Evolutionary conservation across 2,113 vertebrate genomes (phyloP).

Genomic region (Zosterops japonicus): DNA sequence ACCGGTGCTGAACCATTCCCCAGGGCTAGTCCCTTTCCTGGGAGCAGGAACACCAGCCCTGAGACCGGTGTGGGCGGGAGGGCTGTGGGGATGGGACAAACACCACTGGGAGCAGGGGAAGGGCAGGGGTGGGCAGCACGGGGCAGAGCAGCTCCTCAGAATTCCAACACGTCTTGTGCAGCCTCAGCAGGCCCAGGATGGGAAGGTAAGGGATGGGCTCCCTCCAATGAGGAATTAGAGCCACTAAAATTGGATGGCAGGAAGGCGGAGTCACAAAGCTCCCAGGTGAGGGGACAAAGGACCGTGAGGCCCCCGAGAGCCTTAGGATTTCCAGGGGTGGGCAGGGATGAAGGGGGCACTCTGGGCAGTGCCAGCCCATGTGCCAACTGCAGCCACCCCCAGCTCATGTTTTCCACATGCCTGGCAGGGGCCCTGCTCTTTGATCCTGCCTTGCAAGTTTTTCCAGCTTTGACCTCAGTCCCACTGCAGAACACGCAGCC

Average conservation of each 20-base stretch:
- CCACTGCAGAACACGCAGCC: background rate
- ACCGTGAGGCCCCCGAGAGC: background rate
- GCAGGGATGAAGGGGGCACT: background rate
- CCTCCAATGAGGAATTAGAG: fast-evolving
- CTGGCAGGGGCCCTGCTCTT: background rate
- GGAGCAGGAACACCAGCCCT: background rate
- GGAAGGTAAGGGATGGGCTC: background rate
- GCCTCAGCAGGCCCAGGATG: background rate
- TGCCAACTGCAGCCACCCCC: background rate
- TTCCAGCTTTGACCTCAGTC: constrained; percentile 49
- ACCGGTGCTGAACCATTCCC: background rate
- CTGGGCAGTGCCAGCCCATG: background rate
- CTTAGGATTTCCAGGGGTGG: background rate
- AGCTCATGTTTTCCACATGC: background rate
- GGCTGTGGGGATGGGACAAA: background rate
- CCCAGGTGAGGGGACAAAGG: background rate
- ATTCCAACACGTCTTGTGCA: background rate
- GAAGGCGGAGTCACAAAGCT: background rate
- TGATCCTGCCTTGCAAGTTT: background rate
- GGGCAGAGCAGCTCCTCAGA: fast-evolving
- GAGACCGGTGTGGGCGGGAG: fast-evolving
- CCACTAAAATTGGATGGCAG: background rate
- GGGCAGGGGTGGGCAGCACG: background rate
- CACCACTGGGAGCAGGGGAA: background rate
- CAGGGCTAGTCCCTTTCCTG: background rate